Base-by-base conservation (phyloP, 2,113 vertebrate genomes). In the Nerophis lumbriciformis region DNA sequence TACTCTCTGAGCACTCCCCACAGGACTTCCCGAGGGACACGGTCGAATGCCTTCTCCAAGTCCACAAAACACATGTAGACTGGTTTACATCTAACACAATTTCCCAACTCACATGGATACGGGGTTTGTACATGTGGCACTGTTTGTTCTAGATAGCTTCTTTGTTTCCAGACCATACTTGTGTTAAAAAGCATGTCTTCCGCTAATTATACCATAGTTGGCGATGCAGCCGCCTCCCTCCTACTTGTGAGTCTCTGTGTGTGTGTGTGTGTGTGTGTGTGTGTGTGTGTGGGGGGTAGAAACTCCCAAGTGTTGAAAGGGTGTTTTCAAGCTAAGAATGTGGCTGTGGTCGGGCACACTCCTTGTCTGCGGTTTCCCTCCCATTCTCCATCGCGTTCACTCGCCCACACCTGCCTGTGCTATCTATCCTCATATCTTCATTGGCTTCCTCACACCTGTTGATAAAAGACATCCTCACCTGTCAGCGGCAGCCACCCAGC, bases 361-460 rank as follows among this genome's bases (percentile, higher is more conserved):
- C 78, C 80, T 77, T 56, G 69, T 71, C 75, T 78, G 72, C 35
- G 69, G 69, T 70, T 77, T 73, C 53, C 7, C 38, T 58, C 37
- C 45, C 45, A 7, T 45, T 48, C 45, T 19, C 52, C 14, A 45
- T 68, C 59, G 10, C 12, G 6, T 35, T 48, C 52, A 15, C 39
- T 63, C 39, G 42, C 28, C 35, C 48, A 58, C 42, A 56, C 63
- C 75, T 72, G 66, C 49, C 70, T 48, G 49, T 14, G 64, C 71
- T 89, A 90, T 90, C 85, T 88, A 59, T 77, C 62, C 78, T 79
- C 86, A 82, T 85, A 88, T 90, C 89, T 90, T 72, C 45, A 69
- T 80, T 79, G 76, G 76, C 82, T 86, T 90, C 85, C 87, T 86
- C 73, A 82, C 88, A 90, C 89, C 88, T 91, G 88, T 83, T 90